A percentile compares a stretch with the other conserved stretches of the same genome.
These are phyloP conservation scores for Acanthosoma haemorrhoidale DNA, from an alignment of 2,888 invertebrate species.

Conservation along the genomic window DNA sequence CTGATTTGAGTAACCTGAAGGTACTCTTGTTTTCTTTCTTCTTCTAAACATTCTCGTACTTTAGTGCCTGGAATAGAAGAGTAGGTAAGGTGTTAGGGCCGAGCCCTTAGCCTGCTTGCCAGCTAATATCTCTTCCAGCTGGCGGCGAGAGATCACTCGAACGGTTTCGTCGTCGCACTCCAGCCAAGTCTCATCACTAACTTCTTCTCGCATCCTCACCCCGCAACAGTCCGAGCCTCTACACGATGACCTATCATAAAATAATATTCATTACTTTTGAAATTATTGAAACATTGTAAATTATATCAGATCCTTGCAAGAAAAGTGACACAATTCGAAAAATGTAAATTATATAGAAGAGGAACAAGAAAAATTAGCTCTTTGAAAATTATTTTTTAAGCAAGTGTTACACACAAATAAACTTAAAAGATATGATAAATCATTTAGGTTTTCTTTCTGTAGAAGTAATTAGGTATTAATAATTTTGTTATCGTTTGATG, in stretches of 20 bases:
- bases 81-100: constrained; percentile 72
- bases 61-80: constrained; percentile 64
- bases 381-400: no score
- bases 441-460: no score
- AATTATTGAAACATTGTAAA: no score
- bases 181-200: constrained; percentile 60
- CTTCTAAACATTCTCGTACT: neutral
- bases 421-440: no score
- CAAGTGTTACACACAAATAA: no score
- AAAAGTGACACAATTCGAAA: no score
- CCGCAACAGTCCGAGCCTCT: constrained; percentile 57
- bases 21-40: neutral
- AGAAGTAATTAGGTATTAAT: no score
- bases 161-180: constrained; percentile 86
- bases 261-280: neutral
- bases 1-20: neutral
- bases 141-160: constrained; percentile 67
- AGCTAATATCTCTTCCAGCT: constrained; percentile 71
- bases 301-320: no score
- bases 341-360: neutral
- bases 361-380: neutral
- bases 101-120: constrained; percentile 67
- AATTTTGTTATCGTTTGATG: no score
- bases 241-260: constrained; percentile 46
- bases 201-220: constrained; percentile 48